phyloP scores from a whole-genome alignment of 2,113 vertebrate species.

The Dolichallabes microphthalmus region DNA sequence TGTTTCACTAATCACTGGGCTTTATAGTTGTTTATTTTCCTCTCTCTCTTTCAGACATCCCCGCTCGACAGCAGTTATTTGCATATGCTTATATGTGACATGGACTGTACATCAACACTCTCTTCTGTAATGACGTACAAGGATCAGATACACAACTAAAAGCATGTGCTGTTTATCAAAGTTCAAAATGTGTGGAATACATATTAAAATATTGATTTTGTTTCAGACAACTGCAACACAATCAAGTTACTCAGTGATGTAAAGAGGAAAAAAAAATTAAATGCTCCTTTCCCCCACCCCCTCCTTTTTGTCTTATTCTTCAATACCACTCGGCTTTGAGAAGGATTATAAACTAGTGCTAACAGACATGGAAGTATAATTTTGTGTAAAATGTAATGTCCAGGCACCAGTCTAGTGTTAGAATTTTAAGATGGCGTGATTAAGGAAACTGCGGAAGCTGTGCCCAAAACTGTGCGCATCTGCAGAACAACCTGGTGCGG shows the following conservation, averaged over 20 bases:
- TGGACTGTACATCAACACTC: too few species aligned
- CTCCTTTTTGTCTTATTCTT: too few species aligned
- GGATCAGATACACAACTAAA: background rate
- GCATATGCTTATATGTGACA: background rate
- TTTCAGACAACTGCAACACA: background rate
- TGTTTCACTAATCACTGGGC: too few species aligned
- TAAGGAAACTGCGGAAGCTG: background rate
- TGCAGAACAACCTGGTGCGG: background rate
- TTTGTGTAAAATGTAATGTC: background rate
- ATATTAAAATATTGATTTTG: background rate
- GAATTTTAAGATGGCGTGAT: too few species aligned
- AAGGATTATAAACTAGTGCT: background rate
- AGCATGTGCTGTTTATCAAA: background rate
- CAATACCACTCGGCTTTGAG: background rate
- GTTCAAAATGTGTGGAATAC: background rate
- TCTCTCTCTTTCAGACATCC: too few species aligned
- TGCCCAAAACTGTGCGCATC: background rate
- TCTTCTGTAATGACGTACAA: background rate
- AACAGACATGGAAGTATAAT: background rate
- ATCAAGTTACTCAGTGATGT: background rate
- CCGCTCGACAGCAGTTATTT: too few species aligned
- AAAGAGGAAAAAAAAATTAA: background rate
- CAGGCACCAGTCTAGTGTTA: background rate
- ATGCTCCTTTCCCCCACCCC: too few species aligned
- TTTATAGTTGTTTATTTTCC: too few species aligned